Conservation (phyloP, 1,140 invertebrate genomes). For the Centruroides sculpturatus region DNA sequence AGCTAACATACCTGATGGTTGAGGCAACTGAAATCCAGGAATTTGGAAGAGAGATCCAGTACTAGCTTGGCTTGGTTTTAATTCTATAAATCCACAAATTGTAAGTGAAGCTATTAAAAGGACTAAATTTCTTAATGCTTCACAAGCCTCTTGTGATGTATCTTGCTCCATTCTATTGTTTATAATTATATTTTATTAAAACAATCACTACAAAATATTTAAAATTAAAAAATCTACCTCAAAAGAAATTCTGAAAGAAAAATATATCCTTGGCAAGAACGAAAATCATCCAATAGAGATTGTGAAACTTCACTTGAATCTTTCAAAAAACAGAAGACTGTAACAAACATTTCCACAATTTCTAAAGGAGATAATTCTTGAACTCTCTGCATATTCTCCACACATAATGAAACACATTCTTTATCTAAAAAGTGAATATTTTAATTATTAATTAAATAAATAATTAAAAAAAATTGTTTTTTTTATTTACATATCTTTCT, state of each 20-base stretch:
- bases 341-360: conserved; percentile 96
- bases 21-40: conserved; percentile 78
- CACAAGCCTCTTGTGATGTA: conserved; percentile 31
- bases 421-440: conserved; percentile 52
- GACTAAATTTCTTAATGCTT: conserved; percentile 82
- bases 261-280: conserved; percentile 81
- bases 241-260: conserved; percentile 89
- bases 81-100: conserved; percentile 80
- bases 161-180: conserved; percentile 56
- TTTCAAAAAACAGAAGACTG: conserved; percentile 94
- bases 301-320: conserved; percentile 96
- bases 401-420: conserved; percentile 82
- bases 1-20: conserved; percentile 55
- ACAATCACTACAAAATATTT: too few species aligned
- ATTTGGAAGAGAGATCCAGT: conserved; percentile 81
- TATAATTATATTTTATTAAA: conserved; percentile 2
- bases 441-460: too few species aligned
- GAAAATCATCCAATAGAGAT: conserved; percentile 83
- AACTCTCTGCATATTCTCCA: conserved; percentile 87
- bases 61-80: conserved; percentile 43
- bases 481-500: too few species aligned
- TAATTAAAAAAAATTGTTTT: too few species aligned
- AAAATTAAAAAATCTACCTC: conserved; percentile 45
- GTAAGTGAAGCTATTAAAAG: conserved; percentile 83
- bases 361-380: conserved; percentile 86